Evolutionary conservation across 2,888 invertebrate species (phyloP).

Genomic region (Oconnorella tubifera): DNA sequence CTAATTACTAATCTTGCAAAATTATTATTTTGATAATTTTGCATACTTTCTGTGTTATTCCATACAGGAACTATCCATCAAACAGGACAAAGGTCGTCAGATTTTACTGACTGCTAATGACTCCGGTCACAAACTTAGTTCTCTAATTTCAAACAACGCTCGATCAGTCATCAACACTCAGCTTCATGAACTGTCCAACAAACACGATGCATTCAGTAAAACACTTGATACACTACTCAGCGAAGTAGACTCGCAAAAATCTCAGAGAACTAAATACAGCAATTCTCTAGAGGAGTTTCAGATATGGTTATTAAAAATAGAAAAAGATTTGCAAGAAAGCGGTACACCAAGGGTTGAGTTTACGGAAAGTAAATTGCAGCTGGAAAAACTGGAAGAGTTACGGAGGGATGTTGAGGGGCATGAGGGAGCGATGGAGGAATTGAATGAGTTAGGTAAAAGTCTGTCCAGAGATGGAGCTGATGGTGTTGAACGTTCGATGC

Average conservation of each 20-base stretch:
- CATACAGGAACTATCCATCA: too few species aligned
- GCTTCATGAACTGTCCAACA: not conserved
- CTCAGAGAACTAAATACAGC: not conserved
- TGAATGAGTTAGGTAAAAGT: not conserved
- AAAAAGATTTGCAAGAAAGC: not conserved
- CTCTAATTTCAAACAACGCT: not conserved
- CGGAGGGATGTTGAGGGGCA: not conserved
- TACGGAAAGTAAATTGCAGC: not conserved
- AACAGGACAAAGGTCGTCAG: not conserved
- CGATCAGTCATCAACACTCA: not conserved
- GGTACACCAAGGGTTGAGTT: not conserved
- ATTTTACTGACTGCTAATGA: not conserved
- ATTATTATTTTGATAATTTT: too few species aligned
- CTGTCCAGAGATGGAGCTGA: not conserved
- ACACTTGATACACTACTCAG: not conserved
- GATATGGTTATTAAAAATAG: not conserved
- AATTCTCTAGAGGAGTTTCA: not conserved
- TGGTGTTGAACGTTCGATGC: not conserved
- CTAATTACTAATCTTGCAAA: too few species aligned
- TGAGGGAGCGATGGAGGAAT: not conserved
- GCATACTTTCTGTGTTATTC: too few species aligned
- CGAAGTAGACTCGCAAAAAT: not conserved
- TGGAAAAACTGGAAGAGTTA: not conserved
- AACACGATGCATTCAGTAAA: not conserved
- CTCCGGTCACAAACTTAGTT: not conserved